phyloP scores from a whole-genome alignment of 2,888 invertebrate species.

The Pyrrhosoma nymphula region DNA sequence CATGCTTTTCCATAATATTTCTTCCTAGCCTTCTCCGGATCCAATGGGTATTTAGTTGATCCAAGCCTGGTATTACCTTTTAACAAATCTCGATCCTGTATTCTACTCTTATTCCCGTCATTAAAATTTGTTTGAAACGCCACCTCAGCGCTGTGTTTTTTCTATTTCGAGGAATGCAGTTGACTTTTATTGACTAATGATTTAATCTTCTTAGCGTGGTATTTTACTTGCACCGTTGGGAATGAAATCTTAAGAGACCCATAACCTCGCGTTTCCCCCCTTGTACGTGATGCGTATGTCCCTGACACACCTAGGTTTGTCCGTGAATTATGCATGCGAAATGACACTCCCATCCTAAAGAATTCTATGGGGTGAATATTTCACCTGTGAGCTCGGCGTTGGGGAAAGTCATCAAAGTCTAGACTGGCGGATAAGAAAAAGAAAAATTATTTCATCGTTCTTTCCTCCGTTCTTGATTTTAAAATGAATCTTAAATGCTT shows the following conservation, averaged over 20 bases:
- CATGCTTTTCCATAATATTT: background rate
- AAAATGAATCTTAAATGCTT: too few relatives aligned
- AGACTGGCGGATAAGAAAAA: too few relatives aligned
- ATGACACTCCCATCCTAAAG: background rate
- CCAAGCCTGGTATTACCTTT: background rate
- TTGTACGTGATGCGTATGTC: background rate
- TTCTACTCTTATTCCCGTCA: background rate
- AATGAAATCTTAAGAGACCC: background rate
- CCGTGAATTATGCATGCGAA: background rate
- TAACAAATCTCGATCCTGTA: background rate
- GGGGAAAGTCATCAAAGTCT: too few relatives aligned
- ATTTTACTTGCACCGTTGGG: background rate
- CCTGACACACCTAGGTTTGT: slow-evolving; percentile 6
- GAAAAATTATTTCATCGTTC: too few relatives aligned
- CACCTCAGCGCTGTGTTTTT: background rate
- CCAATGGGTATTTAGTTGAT: background rate
- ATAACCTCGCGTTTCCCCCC: background rate
- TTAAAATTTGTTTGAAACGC: background rate
- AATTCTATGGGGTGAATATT: background rate
- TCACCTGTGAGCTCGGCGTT: background rate
- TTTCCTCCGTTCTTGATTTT: too few relatives aligned
- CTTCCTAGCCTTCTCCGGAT: background rate
- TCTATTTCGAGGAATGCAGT: background rate
- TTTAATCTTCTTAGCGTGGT: background rate
- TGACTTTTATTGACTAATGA: background rate